These are phyloP conservation scores for Lagorchestes hirsutus DNA, from an alignment of 2,797 vertebrate species.

Conservation along the genomic window DNA sequence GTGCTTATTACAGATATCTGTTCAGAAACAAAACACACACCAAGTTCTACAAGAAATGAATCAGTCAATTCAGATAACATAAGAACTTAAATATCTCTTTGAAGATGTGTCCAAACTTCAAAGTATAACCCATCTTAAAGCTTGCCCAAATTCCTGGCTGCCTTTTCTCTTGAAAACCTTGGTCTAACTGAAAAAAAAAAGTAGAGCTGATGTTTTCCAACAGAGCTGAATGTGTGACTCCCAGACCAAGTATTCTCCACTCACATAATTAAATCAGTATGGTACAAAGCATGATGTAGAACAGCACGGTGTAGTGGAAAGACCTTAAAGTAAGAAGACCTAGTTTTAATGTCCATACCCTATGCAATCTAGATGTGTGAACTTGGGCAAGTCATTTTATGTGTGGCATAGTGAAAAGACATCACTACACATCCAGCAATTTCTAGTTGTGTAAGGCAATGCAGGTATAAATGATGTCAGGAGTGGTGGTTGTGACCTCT, in stretches of 20 bases:
- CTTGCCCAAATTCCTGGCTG: conserved; percentile 37
- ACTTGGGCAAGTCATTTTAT: neutral
- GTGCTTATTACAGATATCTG: conserved; percentile 30
- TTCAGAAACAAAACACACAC: conserved; percentile 45
- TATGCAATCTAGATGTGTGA: neutral
- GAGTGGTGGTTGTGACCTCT: neutral
- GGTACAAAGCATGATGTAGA: neutral
- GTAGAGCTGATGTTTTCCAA: neutral
- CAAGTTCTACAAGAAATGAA: conserved; percentile 47
- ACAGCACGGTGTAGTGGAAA: neutral
- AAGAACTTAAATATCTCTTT: conserved; percentile 51
- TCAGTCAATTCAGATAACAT: conserved; percentile 38
- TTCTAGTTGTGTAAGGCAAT: neutral
- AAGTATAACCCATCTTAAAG: conserved; percentile 41
- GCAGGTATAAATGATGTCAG: neutral
- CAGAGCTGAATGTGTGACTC: neutral
- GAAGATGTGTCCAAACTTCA: conserved; percentile 63
- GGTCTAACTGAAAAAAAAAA: conserved; percentile 19
- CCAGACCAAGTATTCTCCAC: neutral
- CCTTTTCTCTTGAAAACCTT: conserved; percentile 47
- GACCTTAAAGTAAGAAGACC: neutral
- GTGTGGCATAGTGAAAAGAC: neutral
- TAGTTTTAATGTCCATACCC: neutral
- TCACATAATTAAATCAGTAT: neutral
- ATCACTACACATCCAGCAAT: neutral